Evolutionary conservation across 2,888 invertebrate species (phyloP), one percentile per base, ranked within the genome.

Genomic region (Archips xylosteana): DNA sequence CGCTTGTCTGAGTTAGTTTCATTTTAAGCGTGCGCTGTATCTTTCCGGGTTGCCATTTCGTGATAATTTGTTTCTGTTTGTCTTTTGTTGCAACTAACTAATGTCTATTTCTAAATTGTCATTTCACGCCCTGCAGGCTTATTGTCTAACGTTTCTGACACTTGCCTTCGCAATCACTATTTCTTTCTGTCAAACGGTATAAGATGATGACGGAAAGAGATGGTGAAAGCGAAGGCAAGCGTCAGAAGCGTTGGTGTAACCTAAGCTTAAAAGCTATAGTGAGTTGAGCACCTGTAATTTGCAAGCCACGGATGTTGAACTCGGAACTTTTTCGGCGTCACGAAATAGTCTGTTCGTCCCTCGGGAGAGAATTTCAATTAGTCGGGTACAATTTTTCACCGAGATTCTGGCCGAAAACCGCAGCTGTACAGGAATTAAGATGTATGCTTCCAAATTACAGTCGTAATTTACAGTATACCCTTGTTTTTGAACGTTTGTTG

Each of bases 361-460:
- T 76, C 75, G 79, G 79, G 78, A 74, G 82, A 81, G 82, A 79
- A 79, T 84, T 83, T 82, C 84, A 84, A 83, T 84, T 83, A 83
- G 75, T 75, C 75, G 78, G 77, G 81, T 78, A 80, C 80, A 79
- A 77, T 81, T 81, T 39, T 81, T 78, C 80, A 76, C 80, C 77
- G 78, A 79, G 76, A 78, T 79, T 79, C 75, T 65, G 74, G 72
- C 78, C 39, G 39, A 79, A 78, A 78, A 63, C 75, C 69, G 63
- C 75, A 60, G 75, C 76, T 76, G 78, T 77, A 79, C 61, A 64
- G 76, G 74, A 75, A 76, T 78, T 76, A 77, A 76, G 70, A 68
- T 70, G 68, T 65, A 72, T 69, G 64, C 69, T 70, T 68, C 60
- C 45, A 67, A 74, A 74, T 73, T 73, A 60, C 65, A 23, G 34